These are phyloP conservation scores for Caenorhabditis macrosperma DNA, from an alignment of 2,888 invertebrate species.

Conservation along the genomic window DNA sequence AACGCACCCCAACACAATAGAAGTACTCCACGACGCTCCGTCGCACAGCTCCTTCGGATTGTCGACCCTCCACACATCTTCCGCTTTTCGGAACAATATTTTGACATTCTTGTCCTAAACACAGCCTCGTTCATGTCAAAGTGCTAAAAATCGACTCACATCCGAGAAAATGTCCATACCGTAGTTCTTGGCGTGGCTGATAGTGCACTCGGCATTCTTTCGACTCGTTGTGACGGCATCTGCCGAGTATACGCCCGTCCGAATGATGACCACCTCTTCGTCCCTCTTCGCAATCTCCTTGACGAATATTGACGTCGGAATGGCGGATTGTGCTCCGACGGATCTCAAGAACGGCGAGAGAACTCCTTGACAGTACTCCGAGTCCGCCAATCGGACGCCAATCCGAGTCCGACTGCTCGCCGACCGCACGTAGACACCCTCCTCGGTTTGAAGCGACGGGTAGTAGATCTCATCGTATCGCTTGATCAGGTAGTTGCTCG, in stretches of 20 bases:
- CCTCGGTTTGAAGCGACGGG: background rate
- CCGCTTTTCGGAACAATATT: no score
- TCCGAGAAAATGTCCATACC: background rate
- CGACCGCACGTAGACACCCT: conserved; percentile 1
- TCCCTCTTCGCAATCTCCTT: background rate
- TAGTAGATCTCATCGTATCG: conserved; percentile 25
- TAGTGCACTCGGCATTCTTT: background rate
- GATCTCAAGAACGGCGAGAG: conserved; percentile 1
- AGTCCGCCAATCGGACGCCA: background rate
- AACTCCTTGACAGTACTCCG: background rate
- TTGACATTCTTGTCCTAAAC: no score
- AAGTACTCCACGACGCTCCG: conserved; percentile 15
- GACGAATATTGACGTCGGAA: background rate
- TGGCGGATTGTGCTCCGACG: background rate
- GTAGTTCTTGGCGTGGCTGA: background rate
- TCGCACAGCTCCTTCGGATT: conserved; percentile 10
- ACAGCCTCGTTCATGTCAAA: no score
- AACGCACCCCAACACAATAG: conserved; percentile 4
- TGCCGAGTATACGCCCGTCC: background rate
- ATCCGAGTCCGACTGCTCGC: background rate
- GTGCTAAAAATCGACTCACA: no score
- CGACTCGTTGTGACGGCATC: background rate
- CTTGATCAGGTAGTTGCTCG: conserved; percentile 2
- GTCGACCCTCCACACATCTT: background rate
- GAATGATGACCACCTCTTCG: background rate